phyloP scores from a whole-genome alignment of 2,797 vertebrate species.

The Pelobates cultripes region DNA sequence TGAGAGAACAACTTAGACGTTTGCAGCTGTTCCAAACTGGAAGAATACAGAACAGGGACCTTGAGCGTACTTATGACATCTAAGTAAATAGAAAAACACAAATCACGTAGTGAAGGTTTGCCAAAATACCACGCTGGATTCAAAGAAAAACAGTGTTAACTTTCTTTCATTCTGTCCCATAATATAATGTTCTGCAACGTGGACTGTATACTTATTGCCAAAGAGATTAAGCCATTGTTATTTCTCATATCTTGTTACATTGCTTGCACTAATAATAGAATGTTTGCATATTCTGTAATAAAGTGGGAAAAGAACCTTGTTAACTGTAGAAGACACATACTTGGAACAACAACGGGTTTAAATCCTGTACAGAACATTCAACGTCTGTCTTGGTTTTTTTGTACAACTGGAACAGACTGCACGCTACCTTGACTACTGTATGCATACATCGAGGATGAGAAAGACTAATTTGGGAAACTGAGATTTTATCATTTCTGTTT shows the following conservation, averaged over 20 bases:
- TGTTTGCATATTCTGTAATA: slow-evolving; percentile 50
- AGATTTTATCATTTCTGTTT: slow-evolving; percentile 27
- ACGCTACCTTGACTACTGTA: slow-evolving; percentile 58
- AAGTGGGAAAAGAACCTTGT: slow-evolving; percentile 46
- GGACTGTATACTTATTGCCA: slow-evolving; percentile 14
- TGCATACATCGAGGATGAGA: slow-evolving; percentile 50
- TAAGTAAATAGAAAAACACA: slow-evolving; percentile 59
- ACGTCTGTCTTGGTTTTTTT: slow-evolving; percentile 55
- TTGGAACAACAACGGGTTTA: slow-evolving; percentile 57
- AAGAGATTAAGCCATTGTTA: slow-evolving; percentile 36
- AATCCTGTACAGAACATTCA: slow-evolving; percentile 59
- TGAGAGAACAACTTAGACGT: slow-evolving; percentile 61
- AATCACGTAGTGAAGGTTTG: slow-evolving; percentile 53
- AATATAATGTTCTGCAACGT: slow-evolving; percentile 27
- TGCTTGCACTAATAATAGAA: slow-evolving; percentile 37
- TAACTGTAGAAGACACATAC: slow-evolving; percentile 59
- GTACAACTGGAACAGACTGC: slow-evolving; percentile 46
- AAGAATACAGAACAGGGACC: slow-evolving; percentile 45
- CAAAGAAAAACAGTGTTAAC: slow-evolving; percentile 53
- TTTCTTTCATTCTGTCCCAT: slow-evolving; percentile 37
- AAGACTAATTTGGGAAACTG: slow-evolving; percentile 51
- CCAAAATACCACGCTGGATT: slow-evolving; percentile 54
- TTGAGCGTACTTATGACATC: slow-evolving; percentile 46
- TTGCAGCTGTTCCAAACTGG: slow-evolving; percentile 63
- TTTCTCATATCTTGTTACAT: slow-evolving; percentile 37